Conservation (phyloP, 2,797 vertebrate genomes). For the Peromyscus nudipes region DNA sequence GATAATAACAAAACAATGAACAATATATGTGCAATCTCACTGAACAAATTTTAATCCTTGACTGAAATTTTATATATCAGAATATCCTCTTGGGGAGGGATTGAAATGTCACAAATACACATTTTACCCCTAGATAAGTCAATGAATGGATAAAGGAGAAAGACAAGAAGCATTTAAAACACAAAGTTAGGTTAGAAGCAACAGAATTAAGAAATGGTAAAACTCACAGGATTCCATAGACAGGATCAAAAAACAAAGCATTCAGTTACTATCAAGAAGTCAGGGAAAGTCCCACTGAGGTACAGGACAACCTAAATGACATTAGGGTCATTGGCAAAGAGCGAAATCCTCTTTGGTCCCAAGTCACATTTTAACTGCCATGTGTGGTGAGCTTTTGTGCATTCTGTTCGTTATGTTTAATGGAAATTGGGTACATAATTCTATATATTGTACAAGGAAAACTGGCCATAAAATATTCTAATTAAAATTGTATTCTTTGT, state of each 20-base stretch:
- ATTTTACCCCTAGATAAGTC: background rate
- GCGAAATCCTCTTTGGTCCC: conserved; percentile 9
- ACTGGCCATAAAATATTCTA: conserved; percentile 69
- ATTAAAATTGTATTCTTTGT: conserved; percentile 76
- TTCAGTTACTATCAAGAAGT: background rate
- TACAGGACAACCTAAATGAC: background rate
- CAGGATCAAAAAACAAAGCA: background rate
- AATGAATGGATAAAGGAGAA: conserved; percentile 12
- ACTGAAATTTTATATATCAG: background rate
- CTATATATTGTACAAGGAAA: conserved; percentile 68
- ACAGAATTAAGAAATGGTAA: background rate
- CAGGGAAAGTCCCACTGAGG: background rate
- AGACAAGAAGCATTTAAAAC: background rate
- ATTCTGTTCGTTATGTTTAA: conserved; percentile 61
- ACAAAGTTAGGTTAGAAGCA: background rate
- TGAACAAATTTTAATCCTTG: background rate
- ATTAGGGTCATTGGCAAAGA: background rate
- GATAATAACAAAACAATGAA: background rate
- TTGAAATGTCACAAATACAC: background rate
- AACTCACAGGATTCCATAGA: background rate
- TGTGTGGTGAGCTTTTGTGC: conserved; percentile 30
- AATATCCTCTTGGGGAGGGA: background rate
- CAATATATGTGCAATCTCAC: background rate
- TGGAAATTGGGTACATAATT: conserved; percentile 58
- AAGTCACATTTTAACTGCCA: conserved; percentile 35